Evolutionary conservation across 2,888 invertebrate species (phyloP), one percentile per base, ranked within the genome.

Genomic region (Tetragnatha montana): DNA sequence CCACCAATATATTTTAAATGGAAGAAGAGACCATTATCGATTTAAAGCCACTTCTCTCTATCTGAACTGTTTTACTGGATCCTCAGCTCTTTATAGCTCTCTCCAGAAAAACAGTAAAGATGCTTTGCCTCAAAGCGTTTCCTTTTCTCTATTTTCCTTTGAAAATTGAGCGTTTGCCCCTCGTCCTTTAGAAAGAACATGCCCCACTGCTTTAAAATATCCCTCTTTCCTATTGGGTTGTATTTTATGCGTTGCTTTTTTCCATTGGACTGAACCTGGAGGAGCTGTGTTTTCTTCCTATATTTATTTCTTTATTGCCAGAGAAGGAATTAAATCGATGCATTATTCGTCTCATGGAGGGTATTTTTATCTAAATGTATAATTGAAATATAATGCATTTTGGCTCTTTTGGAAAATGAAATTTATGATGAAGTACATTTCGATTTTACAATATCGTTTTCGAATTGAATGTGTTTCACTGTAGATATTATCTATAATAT

Each of bases 141-240:
- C 22, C 17, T 22, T 79, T 69, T 60, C 22, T 21, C 19, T 60
- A 21, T 73, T 74, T 74, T n/a, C 49, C 73, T 82, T 74, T 14
- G 60, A 60, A 51, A 83, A 50, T 71, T 73, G 51, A 75, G 75
- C 60, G 75, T 69, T 83, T 83, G 47, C 60, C 75, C 74, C 73
- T 68, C 47, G 50, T 60, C 74, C 83, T 60, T 35, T 75, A 19
- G 68, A 68, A 83, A 75, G 75, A 74, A 74, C 74, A 83, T 83
- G 83, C 74, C 47, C 47, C 75, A 22, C 7, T 74, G 83, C 75
- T 83, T 75, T 75, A 83, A 75, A 83, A 51, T 83, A 75, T 68
- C 75, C 47, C 75, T 17, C 35, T 71, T 60, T 68, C 68, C 75
- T 75, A 68, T 83, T 51, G 73, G 47, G 71, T 12, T 60, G 51